Percentiles rank a stretch among this genome's conserved stretches.
phyloP scores from a whole-genome alignment of 2,888 invertebrate genomes.

The Parasteatoda lunata region DNA sequence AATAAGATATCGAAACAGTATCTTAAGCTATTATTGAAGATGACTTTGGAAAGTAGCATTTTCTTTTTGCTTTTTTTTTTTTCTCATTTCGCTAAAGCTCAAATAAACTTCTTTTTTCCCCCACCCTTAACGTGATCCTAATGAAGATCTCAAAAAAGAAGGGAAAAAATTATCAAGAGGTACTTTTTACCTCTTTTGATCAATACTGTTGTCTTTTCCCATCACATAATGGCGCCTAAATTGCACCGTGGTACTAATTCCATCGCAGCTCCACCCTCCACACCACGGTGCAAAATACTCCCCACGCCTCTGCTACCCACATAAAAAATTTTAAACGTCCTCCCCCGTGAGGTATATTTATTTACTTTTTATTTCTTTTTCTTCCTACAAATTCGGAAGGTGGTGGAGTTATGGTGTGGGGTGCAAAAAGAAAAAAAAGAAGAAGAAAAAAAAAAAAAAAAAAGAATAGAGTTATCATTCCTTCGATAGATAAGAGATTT shows the following conservation, averaged over 20 bases:
- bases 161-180: neutral
- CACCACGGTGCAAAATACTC: slow-evolving; percentile 11
- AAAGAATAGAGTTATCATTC: slow-evolving; percentile 12
- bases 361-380: slow-evolving; percentile 46
- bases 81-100: neutral
- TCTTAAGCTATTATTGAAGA: slow-evolving; percentile 5
- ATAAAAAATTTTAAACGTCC: neutral
- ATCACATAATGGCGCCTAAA: slow-evolving; percentile 58
- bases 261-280: slow-evolving; percentile 33
- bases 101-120: neutral
- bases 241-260: slow-evolving; percentile 60
- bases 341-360: neutral
- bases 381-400: slow-evolving; percentile 6
- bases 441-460: slow-evolving; percentile 31
- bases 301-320: neutral
- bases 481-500: slow-evolving; percentile 65
- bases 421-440: slow-evolving; percentile 11
- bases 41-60: neutral
- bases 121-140: neutral
- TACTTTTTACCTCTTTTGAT: neutral
- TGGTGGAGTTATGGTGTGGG: no score
- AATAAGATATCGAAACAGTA: neutral
- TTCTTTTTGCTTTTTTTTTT: neutral
- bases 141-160: slow-evolving; percentile 5
- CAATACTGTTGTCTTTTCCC: slow-evolving; percentile 37